Conservation (phyloP, 2,797 vertebrate genomes). For the Dendrocincla tyrannina region DNA sequence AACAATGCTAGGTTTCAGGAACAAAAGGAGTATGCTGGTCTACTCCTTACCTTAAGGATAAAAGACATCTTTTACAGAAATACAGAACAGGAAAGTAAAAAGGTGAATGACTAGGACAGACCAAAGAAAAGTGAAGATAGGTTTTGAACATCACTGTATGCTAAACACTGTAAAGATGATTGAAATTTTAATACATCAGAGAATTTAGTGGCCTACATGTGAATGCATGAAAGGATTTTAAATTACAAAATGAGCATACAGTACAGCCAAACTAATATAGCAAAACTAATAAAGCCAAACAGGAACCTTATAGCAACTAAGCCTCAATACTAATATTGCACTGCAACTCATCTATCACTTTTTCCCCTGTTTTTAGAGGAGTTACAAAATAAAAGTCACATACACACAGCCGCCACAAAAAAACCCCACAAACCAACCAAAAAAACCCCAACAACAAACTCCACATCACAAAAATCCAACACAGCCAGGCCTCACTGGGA, state of each 20-base stretch:
- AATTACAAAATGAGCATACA: neutral
- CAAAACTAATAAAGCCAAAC: neutral
- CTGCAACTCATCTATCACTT: neutral
- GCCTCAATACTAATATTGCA: neutral
- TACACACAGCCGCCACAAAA: neutral
- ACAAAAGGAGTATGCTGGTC: neutral
- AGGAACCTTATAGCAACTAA: neutral
- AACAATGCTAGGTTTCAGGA: neutral
- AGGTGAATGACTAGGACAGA: conserved; percentile 14
- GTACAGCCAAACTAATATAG: neutral
- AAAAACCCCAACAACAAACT: too few relatives aligned
- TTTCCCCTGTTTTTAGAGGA: neutral
- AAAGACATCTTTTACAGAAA: conserved; percentile 20
- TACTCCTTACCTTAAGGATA: conserved; percentile 8
- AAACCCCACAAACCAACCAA: neutral
- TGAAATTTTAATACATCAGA: neutral
- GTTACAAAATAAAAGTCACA: neutral
- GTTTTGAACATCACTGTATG: neutral
- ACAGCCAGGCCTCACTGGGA: neutral
- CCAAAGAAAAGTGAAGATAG: neutral
- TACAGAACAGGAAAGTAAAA: conserved; percentile 32
- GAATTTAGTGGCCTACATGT: neutral
- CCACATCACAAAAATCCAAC: neutral
- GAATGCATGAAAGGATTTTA: neutral
- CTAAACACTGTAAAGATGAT: neutral